Evolutionary conservation across 2,888 invertebrate species (phyloP).

Genomic region (Leptopilina myrica): DNA sequence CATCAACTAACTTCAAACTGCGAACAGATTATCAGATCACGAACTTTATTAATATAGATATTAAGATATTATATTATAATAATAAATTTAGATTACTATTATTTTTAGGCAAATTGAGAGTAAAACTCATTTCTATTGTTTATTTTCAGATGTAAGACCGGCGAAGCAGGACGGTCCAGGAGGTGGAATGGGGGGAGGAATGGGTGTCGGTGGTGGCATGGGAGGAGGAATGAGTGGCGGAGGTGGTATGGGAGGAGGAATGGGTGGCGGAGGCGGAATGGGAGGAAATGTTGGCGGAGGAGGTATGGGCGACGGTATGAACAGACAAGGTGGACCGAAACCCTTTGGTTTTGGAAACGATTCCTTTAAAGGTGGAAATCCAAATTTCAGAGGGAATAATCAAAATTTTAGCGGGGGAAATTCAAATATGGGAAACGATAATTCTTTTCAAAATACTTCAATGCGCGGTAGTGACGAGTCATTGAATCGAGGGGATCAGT

Average conservation of each 20-base stretch:
- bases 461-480: constrained; percentile 30
- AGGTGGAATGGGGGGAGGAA: constrained; percentile 47
- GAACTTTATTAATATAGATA: no score
- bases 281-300: constrained; percentile 33
- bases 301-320: constrained; percentile 43
- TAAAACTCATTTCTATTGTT: neutral
- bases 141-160: constrained; percentile 70
- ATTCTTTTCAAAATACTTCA: constrained; percentile 41
- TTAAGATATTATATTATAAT: no score
- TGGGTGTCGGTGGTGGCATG: constrained; percentile 26
- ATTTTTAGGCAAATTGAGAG: no score
- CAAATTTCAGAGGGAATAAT: constrained; percentile 63
- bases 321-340: constrained; percentile 33
- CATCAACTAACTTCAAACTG: no score
- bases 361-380: constrained; percentile 63
- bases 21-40: no score
- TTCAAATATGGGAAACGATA: constrained; percentile 58
- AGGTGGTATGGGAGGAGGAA: constrained; percentile 38
- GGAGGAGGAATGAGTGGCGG: constrained; percentile 8
- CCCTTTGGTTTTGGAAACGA: constrained; percentile 56
- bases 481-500: constrained; percentile 47
- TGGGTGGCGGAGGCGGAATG: constrained; percentile 44
- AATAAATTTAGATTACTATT: no score
- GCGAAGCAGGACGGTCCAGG: constrained; percentile 69
- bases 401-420: constrained; percentile 60